phyloP scores from a whole-genome alignment of 2,888 invertebrate species.

The Eristalis pertinax region DNA sequence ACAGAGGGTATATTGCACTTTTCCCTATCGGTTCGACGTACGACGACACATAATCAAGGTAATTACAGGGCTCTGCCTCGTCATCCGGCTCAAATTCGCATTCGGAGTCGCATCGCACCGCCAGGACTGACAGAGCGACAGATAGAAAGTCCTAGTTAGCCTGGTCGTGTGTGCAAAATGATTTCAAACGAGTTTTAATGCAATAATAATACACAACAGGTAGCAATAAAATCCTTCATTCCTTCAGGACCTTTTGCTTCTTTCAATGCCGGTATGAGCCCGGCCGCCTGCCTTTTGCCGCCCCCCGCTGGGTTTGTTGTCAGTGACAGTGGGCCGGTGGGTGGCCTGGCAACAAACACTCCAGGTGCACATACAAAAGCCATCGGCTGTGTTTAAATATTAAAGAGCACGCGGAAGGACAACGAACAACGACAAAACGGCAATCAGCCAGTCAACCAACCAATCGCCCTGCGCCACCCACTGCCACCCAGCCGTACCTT shows the following conservation, averaged over 20 bases:
- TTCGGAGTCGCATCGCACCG: slow-evolving; percentile 10
- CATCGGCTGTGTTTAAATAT: slow-evolving; percentile 71
- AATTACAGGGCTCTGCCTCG: slow-evolving; percentile 59
- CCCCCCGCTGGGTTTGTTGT: neutral
- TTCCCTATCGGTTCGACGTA: slow-evolving; percentile 49
- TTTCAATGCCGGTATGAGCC: slow-evolving; percentile 51
- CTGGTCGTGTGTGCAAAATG: slow-evolving; percentile 42
- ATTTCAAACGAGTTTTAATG: slow-evolving; percentile 66
- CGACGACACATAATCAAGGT: slow-evolving; percentile 51
- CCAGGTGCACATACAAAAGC: slow-evolving; percentile 70
- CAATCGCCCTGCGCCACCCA: neutral
- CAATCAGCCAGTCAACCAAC: slow-evolving; percentile 40
- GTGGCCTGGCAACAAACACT: slow-evolving; percentile 51
- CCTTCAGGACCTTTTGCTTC: slow-evolving; percentile 52
- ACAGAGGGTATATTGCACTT: slow-evolving; percentile 41
- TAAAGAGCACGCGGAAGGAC: slow-evolving; percentile 62
- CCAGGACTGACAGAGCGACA: slow-evolving; percentile 7
- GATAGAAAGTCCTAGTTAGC: slow-evolving; percentile 35
- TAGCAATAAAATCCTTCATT: slow-evolving; percentile 61
- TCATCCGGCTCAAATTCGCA: slow-evolving; percentile 27
- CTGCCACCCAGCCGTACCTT: slow-evolving; percentile 35
- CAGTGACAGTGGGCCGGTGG: slow-evolving; percentile 27
- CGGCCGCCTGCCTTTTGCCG: neutral
- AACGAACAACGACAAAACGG: slow-evolving; percentile 61
- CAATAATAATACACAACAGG: slow-evolving; percentile 69